Conservation (phyloP, 2,113 vertebrate genomes). For the Myodes glareolus region DNA sequence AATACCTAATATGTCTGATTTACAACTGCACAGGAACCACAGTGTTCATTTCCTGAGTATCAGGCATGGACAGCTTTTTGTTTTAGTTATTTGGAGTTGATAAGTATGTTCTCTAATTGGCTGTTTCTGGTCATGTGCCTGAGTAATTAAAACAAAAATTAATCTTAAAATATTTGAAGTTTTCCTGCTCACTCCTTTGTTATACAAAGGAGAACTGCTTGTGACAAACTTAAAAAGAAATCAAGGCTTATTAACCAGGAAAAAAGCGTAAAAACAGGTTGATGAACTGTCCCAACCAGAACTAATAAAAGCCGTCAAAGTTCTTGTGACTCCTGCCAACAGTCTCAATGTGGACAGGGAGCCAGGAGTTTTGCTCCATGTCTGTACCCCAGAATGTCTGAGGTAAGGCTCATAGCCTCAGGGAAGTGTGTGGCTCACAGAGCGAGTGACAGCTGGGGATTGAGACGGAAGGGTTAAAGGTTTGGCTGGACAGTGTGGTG, state of each 20-base stretch:
- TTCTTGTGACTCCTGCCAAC: conserved; percentile 63
- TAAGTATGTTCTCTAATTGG: conserved; percentile 61
- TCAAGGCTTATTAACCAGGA: background rate
- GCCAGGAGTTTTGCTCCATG: conserved; percentile 7
- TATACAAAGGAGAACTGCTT: conserved; percentile 49
- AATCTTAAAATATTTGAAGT: conserved; percentile 57
- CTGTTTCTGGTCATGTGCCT: conserved; percentile 51
- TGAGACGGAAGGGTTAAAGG: conserved; percentile 6
- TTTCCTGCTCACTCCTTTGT: conserved; percentile 23
- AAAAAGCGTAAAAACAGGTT: background rate
- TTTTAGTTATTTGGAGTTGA: conserved; percentile 67
- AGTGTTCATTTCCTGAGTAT: conserved; percentile 62
- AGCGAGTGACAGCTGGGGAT: background rate
- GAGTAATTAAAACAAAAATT: conserved; percentile 66
- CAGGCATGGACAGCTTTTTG: conserved; percentile 65
- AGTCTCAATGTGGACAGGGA: conserved; percentile 13
- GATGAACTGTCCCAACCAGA: background rate
- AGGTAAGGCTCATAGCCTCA: conserved; percentile 5
- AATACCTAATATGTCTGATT: conserved; percentile 75
- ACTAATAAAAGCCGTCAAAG: background rate
- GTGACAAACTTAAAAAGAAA: conserved; percentile 35
- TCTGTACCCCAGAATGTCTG: background rate
- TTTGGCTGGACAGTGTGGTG: background rate
- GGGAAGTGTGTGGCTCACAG: background rate
- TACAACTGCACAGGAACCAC: conserved; percentile 68